Base-by-base conservation (phyloP, 2,113 vertebrate genomes). In the Tyrannus savana region DNA sequence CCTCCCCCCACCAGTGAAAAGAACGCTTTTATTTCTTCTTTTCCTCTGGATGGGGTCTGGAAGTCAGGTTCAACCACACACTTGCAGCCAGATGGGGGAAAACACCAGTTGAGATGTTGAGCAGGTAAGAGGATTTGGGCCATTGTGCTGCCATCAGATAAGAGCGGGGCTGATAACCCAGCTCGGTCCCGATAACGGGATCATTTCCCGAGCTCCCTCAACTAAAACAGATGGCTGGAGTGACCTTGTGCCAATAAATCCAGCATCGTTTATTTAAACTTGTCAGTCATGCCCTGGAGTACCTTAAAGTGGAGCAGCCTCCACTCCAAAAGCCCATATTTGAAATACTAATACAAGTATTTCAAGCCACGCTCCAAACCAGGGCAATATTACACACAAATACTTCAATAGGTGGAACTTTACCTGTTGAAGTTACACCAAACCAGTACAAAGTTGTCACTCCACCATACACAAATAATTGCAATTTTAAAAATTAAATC, bases 231-330 rank as follows among this genome's bases (percentile, higher is more conserved):
- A 71, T 78, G 86, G 68, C 58, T 89, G 52, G 1, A 58, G 46
- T 46, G 44, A 91, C 91, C 87, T 73, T 50, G 78, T 73, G 78
- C 66, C 89, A 91, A 46, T 58, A 96, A 89, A 95, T 42, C 37
- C 84, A 62, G 69, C n/a, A 19, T 4, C 46, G 21, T 73, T 84
- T 30, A 79, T 39, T 39, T 56, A 1, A 75, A 79, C 58, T 58
- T 35, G 46, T 60, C 80, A 42, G 30, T 73, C 44, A 27, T 12
- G 55, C 46, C 50, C 39, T n/a, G 22, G 35, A 72, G 31, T 7
- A 23, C 60, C 63, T 75, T 7, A 9, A 78, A 78, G 22, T 5
- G 19, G 13, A 89, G 37, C n/a, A 28, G 33, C 24, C 59, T 64
- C 55, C 24, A 44, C 64, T 60, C 33, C 24, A 44, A 42, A 76